Base-by-base conservation (phyloP, 2,797 vertebrate genomes). In the Erpetoichthys calabaricus region DNA sequence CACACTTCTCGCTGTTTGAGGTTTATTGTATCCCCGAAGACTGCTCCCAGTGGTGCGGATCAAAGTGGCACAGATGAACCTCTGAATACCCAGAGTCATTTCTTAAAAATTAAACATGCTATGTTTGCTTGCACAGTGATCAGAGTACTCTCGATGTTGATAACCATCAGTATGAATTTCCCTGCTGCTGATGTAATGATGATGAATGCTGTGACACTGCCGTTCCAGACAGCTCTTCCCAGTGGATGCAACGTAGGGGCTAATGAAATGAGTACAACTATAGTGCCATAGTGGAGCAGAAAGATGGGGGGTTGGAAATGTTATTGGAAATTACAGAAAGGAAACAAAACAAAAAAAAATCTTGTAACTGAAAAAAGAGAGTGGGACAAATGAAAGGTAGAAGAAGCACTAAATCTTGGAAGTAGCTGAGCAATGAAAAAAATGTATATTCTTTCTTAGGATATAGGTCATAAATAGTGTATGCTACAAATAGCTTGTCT, bases 101-200 rank as follows among this genome's bases (percentile, higher is more conserved):
- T 68, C 67, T 64, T 72, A 67, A 63, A 78, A 78, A 73, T 69
- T 70, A 78, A 76, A 68, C 60, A 62, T 62, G 65, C 64, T 68
- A 4, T 71, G 74, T 86, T 85, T 82, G 77, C 83, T 80, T 75
- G 80, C 77, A 80, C 62, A 45, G 69, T 67, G 75, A 75, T 73
- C 69, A 72, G 67, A 75, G 72, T 64, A 71, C 74, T 75, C 67
- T 67, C 66, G 69, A 65, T 67, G 80, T 84, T 86, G 84, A 86
- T 88, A 83, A 87, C 81, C 81, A 80, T 84, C 83, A 82, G 84
- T 79, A 75, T 78, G 84, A 89, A 88, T 86, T 89, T 84, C 82
- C 83, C 84, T 82, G 84, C 84, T 79, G 86, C 89, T 90, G 88
- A 89, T 90, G 87, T 90, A 91, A 91, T 87, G 88, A 87, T 91